A percentile compares a stretch with the other conserved stretches of the same genome.
These are phyloP conservation scores for Trichechus manatus DNA, from an alignment of 2,113 vertebrate species.

Conservation along the genomic window DNA sequence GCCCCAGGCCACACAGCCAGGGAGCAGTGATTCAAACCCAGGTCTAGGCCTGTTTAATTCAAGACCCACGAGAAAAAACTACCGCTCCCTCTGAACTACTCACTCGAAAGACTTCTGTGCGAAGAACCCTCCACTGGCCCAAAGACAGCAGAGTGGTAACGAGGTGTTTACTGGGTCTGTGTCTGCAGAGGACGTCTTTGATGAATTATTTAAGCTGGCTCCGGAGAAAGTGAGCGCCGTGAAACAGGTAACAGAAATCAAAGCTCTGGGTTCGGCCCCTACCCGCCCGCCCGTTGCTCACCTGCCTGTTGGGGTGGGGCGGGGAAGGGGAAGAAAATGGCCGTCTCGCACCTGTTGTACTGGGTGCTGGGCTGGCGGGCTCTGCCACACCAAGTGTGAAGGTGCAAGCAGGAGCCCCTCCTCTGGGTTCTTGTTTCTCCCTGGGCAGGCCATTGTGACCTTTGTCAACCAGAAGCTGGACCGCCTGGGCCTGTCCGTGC, in stretches of 20 bases:
- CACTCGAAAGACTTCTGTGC: background rate
- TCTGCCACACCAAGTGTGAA: rapidly evolving
- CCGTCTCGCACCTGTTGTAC: background rate
- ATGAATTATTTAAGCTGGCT: slow-evolving; percentile 92
- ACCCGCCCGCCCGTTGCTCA: rapidly evolving
- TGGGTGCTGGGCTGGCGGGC: rapidly evolving
- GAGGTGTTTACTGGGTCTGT: slow-evolving; percentile 70
- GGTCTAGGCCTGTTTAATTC: background rate
- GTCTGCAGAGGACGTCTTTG: slow-evolving; percentile 90
- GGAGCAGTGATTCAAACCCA: background rate
- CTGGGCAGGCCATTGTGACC: slow-evolving; percentile 90
- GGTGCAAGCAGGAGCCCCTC: rapidly evolving
- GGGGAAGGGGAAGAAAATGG: background rate
- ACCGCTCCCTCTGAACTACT: background rate
- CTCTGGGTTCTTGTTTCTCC: too few species aligned
- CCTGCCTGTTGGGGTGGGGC: background rate
- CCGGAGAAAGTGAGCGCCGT: slow-evolving; percentile 92
- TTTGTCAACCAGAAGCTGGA: slow-evolving; percentile 93
- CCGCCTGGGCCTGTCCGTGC: slow-evolving; percentile 91
- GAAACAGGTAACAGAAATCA: slow-evolving; percentile 90
- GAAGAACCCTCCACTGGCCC: background rate
- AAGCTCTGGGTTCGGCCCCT: rapidly evolving
- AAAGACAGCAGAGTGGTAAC: background rate
- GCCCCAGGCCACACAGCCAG: background rate
- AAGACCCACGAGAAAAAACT: background rate